phyloP scores from a whole-genome alignment of 2,797 vertebrate genomes.

The Falco berigora region DNA sequence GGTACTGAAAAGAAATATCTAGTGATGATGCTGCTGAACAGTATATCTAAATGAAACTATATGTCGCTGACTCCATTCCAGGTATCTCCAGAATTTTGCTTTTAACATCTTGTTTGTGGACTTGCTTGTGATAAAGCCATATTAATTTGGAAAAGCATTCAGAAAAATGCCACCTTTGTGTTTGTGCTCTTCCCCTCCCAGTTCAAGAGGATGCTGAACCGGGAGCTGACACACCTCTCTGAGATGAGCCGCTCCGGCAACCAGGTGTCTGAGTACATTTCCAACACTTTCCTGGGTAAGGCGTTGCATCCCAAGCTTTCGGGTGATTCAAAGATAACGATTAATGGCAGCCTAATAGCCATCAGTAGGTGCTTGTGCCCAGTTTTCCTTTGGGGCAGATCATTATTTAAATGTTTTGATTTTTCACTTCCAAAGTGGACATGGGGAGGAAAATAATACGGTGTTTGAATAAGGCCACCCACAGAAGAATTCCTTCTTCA shows the following conservation, averaged over 20 bases:
- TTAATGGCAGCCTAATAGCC: neutral
- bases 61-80: neutral
- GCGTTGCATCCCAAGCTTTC: neutral
- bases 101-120: neutral
- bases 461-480: neutral
- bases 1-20: neutral
- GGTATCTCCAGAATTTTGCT: neutral
- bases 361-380: neutral
- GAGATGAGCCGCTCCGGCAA: conserved; percentile 99
- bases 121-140: neutral
- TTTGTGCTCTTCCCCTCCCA: conserved; percentile 66
- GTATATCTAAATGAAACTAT: neutral
- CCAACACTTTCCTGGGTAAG: conserved; percentile 98
- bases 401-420: neutral
- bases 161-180: neutral
- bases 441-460: neutral
- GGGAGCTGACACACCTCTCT: conserved; percentile 96
- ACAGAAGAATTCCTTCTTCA: neutral
- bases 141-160: neutral
- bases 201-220: conserved; percentile 99
- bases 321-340: neutral
- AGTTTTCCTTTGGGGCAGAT: neutral
- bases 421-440: neutral
- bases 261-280: conserved; percentile 99
- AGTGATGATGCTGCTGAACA: neutral